These are phyloP conservation scores for Paracanthobrama guichenoti DNA, from an alignment of 2,113 vertebrate species.

Conservation along the genomic window DNA sequence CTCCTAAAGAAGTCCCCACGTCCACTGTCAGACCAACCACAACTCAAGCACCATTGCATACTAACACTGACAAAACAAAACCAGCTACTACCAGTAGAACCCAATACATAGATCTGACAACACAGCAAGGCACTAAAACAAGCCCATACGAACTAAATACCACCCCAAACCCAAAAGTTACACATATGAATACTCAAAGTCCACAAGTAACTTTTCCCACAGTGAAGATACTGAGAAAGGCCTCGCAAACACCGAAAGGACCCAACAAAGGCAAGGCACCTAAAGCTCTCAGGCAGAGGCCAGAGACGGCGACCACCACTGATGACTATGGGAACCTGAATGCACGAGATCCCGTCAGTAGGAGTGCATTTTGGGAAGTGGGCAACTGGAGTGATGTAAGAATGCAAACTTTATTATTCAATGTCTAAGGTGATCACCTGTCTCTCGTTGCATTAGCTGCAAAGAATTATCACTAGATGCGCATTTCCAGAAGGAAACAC, in stretches of 20 bases:
- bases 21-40: slow-evolving; percentile 6
- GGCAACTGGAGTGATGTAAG: slow-evolving; percentile 92
- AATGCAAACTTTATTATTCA: not conserved
- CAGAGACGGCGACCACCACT: slow-evolving; percentile 41
- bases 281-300: not conserved
- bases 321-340: slow-evolving; percentile 58
- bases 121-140: not conserved
- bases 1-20: not conserved
- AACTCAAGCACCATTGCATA: not conserved
- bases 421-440: not conserved
- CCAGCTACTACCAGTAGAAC: not conserved
- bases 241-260: slow-evolving; percentile 51
- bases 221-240: slow-evolving; percentile 43
- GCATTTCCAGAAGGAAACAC: not conserved
- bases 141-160: not conserved
- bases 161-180: not conserved
- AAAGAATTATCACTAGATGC: not conserved
- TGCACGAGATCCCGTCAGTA: slow-evolving; percentile 50
- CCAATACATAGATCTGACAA: not conserved
- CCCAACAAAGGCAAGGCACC: slow-evolving; percentile 19
- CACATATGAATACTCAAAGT: not conserved
- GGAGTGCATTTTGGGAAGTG: slow-evolving; percentile 78
- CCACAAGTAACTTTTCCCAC: slow-evolving; percentile 23
- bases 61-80: not conserved
- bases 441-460: not conserved